Evolutionary conservation across 2,113 vertebrate genomes (phyloP), one percentile per base, ranked within the genome.

Genomic region (Megaceryle torquata): DNA sequence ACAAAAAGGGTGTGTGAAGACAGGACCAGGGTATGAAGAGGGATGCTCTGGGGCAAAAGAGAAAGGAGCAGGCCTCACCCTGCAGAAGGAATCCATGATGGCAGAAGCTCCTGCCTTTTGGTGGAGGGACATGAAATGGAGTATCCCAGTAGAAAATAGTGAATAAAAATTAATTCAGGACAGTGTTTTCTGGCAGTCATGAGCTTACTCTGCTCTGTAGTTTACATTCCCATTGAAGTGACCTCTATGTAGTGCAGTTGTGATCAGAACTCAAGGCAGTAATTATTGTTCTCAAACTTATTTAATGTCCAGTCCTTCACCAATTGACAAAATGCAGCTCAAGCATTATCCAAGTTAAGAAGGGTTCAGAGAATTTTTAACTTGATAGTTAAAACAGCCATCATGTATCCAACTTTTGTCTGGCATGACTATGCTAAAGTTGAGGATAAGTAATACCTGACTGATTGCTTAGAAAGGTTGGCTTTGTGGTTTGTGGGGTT

Each of bases 191-290:
- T 46, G 15, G 7, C 7, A 82, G 9, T 60, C 37, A 18, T 2
- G 29, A 60, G 5, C 14, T 84, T 13, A 75, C 5, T 7, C 15
- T 85, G 9, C 29, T 63, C 39, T 24, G 4, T 16, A 60, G 25
- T 18, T 87, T 76, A 35, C 4, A 10, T 26, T 84, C 13, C 24
- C 31, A 60, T 6, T 22, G 29, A 68, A 79, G 24, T 5, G 37
- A 31, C 12, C 5, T 64, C 28, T 1, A 1, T 9, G 11, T 4
- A 5, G 12, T 1, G 1, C 13, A n/a, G 16, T 50, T 68, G 28
- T 57, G 9, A 51, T 19, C 18, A 46, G 39, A 75, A 44, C 19
- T 64, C 31, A 24, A 57, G 31, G 15, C 18, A 17, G 10, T 33
- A 43, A 68, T 11, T 39, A 46, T 44, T 0, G 3, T 64, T 82